These are phyloP conservation scores for Eupithecia centaureata DNA, from an alignment of 2,888 invertebrate species.

Conservation along the genomic window DNA sequence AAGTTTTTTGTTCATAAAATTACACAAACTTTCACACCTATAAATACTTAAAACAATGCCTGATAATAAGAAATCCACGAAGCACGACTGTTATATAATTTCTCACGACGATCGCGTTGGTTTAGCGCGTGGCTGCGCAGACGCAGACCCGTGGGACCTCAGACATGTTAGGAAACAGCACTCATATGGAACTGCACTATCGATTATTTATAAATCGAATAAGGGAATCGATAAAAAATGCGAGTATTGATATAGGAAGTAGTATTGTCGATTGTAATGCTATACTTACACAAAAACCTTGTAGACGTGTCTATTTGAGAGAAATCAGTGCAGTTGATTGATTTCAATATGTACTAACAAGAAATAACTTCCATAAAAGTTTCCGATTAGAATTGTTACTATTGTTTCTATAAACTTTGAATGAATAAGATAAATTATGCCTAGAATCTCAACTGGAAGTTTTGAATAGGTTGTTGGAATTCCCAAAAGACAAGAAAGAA, in stretches of 20 bases:
- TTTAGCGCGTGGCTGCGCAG: conserved; percentile 56
- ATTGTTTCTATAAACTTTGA: neutral
- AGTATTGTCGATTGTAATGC: conserved; percentile 28
- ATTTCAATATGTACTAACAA: conserved; percentile 3
- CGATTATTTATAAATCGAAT: conserved; percentile 41
- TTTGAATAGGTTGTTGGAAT: neutral
- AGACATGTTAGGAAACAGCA: conserved; percentile 40
- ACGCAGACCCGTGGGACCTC: conserved; percentile 64
- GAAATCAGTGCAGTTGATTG: neutral
- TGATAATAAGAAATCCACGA: conserved; percentile 62
- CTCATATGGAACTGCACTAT: conserved; percentile 48
- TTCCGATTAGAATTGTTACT: neutral
- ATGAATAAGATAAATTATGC: neutral
- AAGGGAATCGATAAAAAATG: conserved; percentile 36
- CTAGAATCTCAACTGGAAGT: neutral
- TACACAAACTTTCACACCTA: conserved; percentile 20
- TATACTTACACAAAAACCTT: conserved; percentile 12
- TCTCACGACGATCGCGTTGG: conserved; percentile 78
- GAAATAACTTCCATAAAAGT: neutral
- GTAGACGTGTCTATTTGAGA: neutral
- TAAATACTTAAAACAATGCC: conserved; percentile 33
- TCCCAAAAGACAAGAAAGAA: conserved; percentile 4
- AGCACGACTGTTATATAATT: conserved; percentile 69
- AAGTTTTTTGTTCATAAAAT: neutral
- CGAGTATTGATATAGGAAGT: conserved; percentile 29